phyloP scores from a whole-genome alignment of 2,113 vertebrate genomes.

The Eurypyga helias region DNA sequence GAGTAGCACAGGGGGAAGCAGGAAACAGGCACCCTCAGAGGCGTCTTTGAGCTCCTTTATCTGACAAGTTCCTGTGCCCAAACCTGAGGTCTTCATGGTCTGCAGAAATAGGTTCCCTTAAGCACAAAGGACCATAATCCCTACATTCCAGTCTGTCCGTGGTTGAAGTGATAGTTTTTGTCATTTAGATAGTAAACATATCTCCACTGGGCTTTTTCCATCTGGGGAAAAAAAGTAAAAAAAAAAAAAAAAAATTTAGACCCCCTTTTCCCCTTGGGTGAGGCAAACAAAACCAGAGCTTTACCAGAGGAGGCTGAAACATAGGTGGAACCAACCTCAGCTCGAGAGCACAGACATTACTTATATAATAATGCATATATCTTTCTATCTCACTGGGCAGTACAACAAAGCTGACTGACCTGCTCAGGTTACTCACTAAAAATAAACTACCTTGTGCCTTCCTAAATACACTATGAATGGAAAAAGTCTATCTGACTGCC shows the following conservation, averaged over 20 bases:
- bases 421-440: background rate
- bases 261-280: background rate
- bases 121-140: too few relatives aligned
- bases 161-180: background rate
- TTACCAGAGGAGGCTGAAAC: background rate
- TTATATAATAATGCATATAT: background rate
- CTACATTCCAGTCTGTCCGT: too few relatives aligned
- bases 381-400: background rate
- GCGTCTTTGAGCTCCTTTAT: background rate
- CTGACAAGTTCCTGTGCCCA: background rate
- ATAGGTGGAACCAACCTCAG: rapidly evolving
- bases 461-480: background rate
- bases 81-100: background rate
- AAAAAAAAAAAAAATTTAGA: background rate
- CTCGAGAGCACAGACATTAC: background rate
- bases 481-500: background rate
- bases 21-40: background rate
- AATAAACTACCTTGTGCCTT: background rate
- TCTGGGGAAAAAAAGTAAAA: background rate
- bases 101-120: background rate
- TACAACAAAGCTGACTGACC: background rate
- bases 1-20: rapidly evolving
- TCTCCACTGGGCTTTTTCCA: background rate
- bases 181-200: background rate
- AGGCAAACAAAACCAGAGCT: background rate